Evolutionary conservation across 2,797 vertebrate species (phyloP).

Genomic region (Lutjanus campechanus): DNA sequence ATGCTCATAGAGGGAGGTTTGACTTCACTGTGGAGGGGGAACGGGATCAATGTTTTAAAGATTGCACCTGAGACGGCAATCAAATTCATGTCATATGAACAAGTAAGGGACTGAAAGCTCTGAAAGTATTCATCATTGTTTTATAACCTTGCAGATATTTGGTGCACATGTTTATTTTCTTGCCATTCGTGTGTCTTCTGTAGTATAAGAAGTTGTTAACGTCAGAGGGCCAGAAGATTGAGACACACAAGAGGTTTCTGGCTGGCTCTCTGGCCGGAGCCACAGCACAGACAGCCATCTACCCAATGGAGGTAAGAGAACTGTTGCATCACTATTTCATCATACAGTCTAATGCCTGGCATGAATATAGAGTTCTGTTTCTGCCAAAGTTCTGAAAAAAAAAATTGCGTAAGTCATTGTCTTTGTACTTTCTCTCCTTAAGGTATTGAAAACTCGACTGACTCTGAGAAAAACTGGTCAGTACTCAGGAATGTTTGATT

Average conservation of each 20-base stretch:
- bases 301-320: slow-evolving; percentile 95
- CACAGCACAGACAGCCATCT: slow-evolving; percentile 96
- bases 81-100: slow-evolving; percentile 98
- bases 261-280: slow-evolving; percentile 97
- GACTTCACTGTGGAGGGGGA: slow-evolving; percentile 95
- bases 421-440: slow-evolving; percentile 23
- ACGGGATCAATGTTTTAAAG: slow-evolving; percentile 97
- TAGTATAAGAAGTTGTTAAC: slow-evolving; percentile 96
- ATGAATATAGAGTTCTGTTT: background rate
- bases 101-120: slow-evolving; percentile 82
- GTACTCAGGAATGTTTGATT: slow-evolving; percentile 94
- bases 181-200: slow-evolving; percentile 26
- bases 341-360: background rate
- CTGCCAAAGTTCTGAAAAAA: too few relatives aligned
- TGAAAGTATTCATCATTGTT: background rate
- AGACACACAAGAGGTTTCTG: slow-evolving; percentile 92
- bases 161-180: background rate
- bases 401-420: too few relatives aligned
- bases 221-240: slow-evolving; percentile 88
- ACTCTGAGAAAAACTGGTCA: slow-evolving; percentile 97
- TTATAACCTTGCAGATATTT: background rate
- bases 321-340: background rate
- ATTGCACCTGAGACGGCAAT: slow-evolving; percentile 98
- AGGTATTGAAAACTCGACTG: slow-evolving; percentile 97
- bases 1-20: slow-evolving; percentile 95